Evolutionary conservation across 2,797 vertebrate species (phyloP).

Genomic region (Cynodonichthys magdalenae): DNA sequence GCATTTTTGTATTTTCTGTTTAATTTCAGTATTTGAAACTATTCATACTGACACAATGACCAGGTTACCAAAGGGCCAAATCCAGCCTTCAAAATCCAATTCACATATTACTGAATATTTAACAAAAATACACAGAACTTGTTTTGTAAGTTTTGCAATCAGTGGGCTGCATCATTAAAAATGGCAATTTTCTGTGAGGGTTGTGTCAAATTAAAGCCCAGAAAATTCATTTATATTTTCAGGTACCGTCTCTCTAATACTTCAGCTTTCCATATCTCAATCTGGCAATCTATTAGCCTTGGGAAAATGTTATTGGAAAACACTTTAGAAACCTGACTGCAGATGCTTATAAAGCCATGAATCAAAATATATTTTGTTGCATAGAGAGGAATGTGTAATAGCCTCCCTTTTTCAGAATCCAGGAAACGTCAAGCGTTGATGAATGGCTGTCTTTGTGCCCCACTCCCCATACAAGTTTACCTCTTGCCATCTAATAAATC

Average conservation of each 20-base stretch:
- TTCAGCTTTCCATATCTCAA: slow-evolving; percentile 56
- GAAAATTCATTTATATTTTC: slow-evolving; percentile 42
- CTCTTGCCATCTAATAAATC: slow-evolving; percentile 69
- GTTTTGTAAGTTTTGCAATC: slow-evolving; percentile 9
- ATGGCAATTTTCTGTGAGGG: slow-evolving; percentile 18
- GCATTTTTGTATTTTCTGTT: too few relatives aligned
- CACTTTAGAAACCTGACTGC: slow-evolving; percentile 61
- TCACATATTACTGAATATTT: background rate
- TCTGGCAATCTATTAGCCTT: slow-evolving; percentile 64
- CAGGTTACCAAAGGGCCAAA: slow-evolving; percentile 17
- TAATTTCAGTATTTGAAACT: too few relatives aligned
- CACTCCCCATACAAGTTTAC: slow-evolving; percentile 57
- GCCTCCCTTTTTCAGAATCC: slow-evolving; percentile 56
- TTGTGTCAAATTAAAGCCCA: slow-evolving; percentile 36
- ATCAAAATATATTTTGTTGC: slow-evolving; percentile 64
- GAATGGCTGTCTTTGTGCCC: slow-evolving; percentile 74
- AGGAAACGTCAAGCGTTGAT: slow-evolving; percentile 69
- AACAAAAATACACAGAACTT: slow-evolving; percentile 10
- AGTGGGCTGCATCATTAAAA: slow-evolving; percentile 29
- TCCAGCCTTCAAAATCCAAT: slow-evolving; percentile 11
- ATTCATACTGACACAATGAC: too few relatives aligned
- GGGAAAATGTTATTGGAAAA: slow-evolving; percentile 65
- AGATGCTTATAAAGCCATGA: slow-evolving; percentile 62
- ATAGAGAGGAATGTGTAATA: slow-evolving; percentile 60
- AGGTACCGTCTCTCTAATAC: slow-evolving; percentile 2